Evolutionary conservation across 1,140 invertebrate genomes (phyloP), one percentile per base, ranked within the genome.

Genomic region (Drosophila pachea): DNA sequence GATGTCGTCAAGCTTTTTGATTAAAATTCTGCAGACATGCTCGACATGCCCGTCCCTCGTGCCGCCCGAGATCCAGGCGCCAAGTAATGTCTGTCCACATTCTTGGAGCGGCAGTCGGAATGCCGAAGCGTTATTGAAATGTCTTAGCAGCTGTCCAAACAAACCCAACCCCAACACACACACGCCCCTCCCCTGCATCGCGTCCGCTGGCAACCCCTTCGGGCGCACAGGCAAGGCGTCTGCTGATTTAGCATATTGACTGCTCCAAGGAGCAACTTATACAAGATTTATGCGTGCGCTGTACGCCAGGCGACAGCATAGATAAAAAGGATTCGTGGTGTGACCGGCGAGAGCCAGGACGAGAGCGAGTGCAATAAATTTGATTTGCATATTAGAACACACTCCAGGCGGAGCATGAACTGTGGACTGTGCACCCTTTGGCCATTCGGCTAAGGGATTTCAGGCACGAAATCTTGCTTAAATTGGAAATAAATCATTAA

Each of bases 401-500:
- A 43, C 74, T 60, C 64, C 48, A 54, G 47, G 42, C 48, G 35
- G 14, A 58, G 49, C 54, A 29, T 7, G 33, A 6, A 8, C 31
- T 49, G 12, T 7, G 5, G 40, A 31, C 43, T 62, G 58, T 61
- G 70, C 62, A 64, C 68, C 66, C 65, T 74, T 58, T 49, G 62
- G 35, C 61, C 16, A 52, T 16, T 53, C 29, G 62, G 33, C 7
- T 45, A 70, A 71, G 86, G 72, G 62, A 69, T 86, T 79, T 86
- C 72, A 74, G 62, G 82, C 70, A 78, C 47, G 66, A 74, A 86
- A 88, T 82, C 76, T 82, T 61, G 81, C 74, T 71, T 87, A 86
- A 86, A 86, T 87, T 88, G 74, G 72, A 65, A 82, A 87, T 87
- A 87, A 87, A 87, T 87, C 86, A 87, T 87, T 86, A 88, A 88